A percentile compares a stretch with the other conserved stretches of the same genome.
Evolutionary conservation across 2,888 invertebrate genomes (phyloP).

Genomic region (Meteorus colon): DNA sequence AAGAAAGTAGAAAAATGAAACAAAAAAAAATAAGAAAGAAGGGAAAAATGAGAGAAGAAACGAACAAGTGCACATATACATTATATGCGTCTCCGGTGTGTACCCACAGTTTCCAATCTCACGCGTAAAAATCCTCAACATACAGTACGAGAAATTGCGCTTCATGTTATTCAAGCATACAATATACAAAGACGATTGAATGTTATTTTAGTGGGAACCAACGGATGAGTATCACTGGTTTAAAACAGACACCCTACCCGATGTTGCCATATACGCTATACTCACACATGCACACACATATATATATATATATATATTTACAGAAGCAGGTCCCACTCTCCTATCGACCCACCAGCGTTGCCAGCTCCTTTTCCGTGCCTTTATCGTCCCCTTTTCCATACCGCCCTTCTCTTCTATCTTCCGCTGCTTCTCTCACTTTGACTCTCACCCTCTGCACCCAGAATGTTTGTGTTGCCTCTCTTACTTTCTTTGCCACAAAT

Average conservation of each 20-base stretch:
- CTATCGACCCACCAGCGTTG: conserved; percentile 72
- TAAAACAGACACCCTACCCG: conserved; percentile 65
- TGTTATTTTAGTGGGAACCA: conserved; percentile 34
- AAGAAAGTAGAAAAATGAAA: too few relatives aligned
- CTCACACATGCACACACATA: background rate
- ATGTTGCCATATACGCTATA: conserved; percentile 64
- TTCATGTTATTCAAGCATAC: conserved; percentile 31
- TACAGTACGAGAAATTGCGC: conserved; percentile 30
- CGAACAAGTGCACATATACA: background rate
- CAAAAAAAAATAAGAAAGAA: background rate
- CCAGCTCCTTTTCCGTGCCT: conserved; percentile 67
- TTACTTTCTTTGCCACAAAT: conserved; percentile 36
- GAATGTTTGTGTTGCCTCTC: conserved; percentile 42
- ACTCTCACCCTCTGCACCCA: conserved; percentile 41
- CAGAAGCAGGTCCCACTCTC: conserved; percentile 63
- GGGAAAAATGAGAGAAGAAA: background rate
- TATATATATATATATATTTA: background rate
- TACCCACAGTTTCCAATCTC: background rate
- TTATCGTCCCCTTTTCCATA: conserved; percentile 68
- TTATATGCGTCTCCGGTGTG: background rate
- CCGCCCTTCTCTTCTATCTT: conserved; percentile 54
- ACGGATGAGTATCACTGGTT: conserved; percentile 64
- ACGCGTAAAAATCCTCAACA: conserved; percentile 22
- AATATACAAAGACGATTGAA: conserved; percentile 30
- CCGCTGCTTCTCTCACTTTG: conserved; percentile 44